Evolutionary conservation across 2,888 invertebrate species (phyloP).

Genomic region (Malacosoma neustria): DNA sequence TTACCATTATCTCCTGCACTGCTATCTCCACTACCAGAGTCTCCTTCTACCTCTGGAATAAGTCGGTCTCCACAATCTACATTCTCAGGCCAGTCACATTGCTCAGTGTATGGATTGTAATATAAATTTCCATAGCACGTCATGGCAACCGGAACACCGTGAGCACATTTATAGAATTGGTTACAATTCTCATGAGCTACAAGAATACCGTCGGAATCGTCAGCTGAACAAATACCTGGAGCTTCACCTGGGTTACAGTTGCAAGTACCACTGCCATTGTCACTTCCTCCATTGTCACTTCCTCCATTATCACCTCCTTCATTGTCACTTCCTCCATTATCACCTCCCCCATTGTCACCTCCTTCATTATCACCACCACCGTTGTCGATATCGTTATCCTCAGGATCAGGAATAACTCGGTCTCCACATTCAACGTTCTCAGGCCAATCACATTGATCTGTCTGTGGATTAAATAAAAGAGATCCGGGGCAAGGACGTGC

Average conservation of each 20-base stretch:
- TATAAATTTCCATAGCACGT: slow-evolving; percentile 18
- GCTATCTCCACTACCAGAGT: slow-evolving; percentile 2
- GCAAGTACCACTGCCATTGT: background rate
- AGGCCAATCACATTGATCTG: slow-evolving; percentile 21
- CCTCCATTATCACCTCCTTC: slow-evolving; percentile 6
- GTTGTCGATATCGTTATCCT: background rate
- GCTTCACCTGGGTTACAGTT: slow-evolving; percentile 17
- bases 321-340: slow-evolving; percentile 4
- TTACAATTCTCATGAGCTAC: slow-evolving; percentile 10
- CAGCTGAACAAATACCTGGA: slow-evolving; percentile 16
- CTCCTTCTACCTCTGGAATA: slow-evolving; percentile 9
- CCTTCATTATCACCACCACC: slow-evolving; percentile 2
- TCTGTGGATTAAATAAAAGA: slow-evolving; percentile 13
- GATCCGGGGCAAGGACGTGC: slow-evolving; percentile 6
- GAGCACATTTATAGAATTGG: slow-evolving; percentile 2
- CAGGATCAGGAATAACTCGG: slow-evolving; percentile 9
- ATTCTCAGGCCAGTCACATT: slow-evolving; percentile 18
- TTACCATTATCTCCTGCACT: background rate
- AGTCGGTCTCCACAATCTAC: slow-evolving; percentile 24
- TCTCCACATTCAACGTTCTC: slow-evolving; percentile 23
- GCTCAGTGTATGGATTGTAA: slow-evolving; percentile 21
- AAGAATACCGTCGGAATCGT: slow-evolving; percentile 7
- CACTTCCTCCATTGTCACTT: slow-evolving; percentile 3
- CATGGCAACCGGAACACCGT: slow-evolving; percentile 12
- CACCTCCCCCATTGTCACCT: slow-evolving; percentile 4